phyloP scores from a whole-genome alignment of 2,113 vertebrate species.

The Mesocricetus auratus region DNA sequence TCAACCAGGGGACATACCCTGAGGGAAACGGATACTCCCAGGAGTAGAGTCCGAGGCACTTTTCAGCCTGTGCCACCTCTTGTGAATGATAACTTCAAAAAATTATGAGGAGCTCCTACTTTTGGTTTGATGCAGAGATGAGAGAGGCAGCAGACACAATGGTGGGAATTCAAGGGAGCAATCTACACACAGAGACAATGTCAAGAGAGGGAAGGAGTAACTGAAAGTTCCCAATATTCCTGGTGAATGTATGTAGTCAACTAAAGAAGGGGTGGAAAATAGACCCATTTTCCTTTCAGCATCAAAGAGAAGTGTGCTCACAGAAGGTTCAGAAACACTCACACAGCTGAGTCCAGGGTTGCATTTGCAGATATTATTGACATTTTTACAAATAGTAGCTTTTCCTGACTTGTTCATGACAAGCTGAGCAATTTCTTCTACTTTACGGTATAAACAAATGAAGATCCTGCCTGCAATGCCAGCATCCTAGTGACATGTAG shows the following conservation, averaged over 20 bases:
- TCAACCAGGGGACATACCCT: neutral
- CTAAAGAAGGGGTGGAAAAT: neutral
- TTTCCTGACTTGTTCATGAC: slow-evolving; percentile 44
- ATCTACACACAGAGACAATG: neutral
- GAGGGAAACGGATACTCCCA: neutral
- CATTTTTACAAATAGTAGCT: slow-evolving; percentile 49
- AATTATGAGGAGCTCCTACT: neutral
- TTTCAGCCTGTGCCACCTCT: neutral
- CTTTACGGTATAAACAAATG: slow-evolving; percentile 27
- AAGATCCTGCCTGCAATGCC: neutral
- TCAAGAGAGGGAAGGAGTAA: neutral
- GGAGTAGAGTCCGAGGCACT: neutral
- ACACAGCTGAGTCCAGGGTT: neutral
- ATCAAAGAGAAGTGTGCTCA: neutral
- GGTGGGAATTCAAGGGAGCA: neutral
- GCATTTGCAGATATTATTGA: neutral
- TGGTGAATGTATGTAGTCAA: neutral
- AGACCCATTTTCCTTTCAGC: slow-evolving; percentile 3
- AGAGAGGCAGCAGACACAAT: neutral
- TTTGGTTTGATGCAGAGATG: neutral
- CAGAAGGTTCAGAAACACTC: slow-evolving; percentile 24
- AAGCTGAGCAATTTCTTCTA: slow-evolving; percentile 55
- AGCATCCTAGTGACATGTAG: neutral
- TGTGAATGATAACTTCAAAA: neutral
- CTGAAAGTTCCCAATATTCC: slow-evolving; percentile 59